Evolutionary conservation across 1,140 invertebrate genomes (phyloP).

Genomic region (Pogonus chalceus): DNA sequence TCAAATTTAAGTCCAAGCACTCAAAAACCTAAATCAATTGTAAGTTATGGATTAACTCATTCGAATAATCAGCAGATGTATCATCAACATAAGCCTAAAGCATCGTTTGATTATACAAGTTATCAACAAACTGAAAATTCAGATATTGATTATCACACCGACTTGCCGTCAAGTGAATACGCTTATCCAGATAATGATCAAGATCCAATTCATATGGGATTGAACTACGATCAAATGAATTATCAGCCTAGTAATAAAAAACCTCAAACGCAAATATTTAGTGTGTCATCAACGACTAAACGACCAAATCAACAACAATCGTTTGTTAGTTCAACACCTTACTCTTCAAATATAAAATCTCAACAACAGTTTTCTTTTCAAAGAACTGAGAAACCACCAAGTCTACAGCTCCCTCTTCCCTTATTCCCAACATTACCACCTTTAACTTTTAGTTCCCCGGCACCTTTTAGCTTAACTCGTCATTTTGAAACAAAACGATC

Average conservation of each 20-base stretch:
- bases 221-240: background rate
- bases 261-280: background rate
- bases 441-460: slow-evolving; percentile 31
- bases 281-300: background rate
- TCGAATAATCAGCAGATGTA: background rate
- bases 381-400: slow-evolving; percentile 24
- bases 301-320: slow-evolving; percentile 8
- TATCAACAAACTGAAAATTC: slow-evolving; percentile 16
- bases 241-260: background rate
- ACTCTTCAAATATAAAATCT: slow-evolving; percentile 17
- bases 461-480: slow-evolving; percentile 27
- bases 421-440: slow-evolving; percentile 26
- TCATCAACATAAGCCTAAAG: slow-evolving; percentile 11
- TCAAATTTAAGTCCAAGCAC: background rate
- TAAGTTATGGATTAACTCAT: slow-evolving; percentile 10
- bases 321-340: background rate
- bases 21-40: slow-evolving; percentile 11
- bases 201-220: background rate
- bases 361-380: slow-evolving; percentile 14
- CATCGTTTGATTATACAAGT: no score
- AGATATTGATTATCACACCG: slow-evolving; percentile 16
- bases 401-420: slow-evolving; percentile 17
- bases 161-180: slow-evolving; percentile 7
- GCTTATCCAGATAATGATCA: background rate
- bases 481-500: slow-evolving; percentile 34